Base-by-base conservation (phyloP, 2,888 invertebrate species). In the Pristionchus fissidentatus region DNA sequence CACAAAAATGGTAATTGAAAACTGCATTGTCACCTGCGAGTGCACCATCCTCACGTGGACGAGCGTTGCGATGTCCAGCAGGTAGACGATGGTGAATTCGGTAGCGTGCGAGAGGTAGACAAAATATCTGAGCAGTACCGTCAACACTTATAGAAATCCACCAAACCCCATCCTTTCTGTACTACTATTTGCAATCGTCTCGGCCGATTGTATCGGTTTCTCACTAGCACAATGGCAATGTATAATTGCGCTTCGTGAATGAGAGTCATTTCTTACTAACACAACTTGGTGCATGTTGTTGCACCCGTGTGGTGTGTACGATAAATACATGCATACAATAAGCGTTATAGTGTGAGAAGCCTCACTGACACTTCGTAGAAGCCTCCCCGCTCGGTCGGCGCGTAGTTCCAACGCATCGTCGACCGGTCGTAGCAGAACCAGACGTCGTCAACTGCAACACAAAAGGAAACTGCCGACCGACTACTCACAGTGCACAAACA, bases 361-460 rank as follows among this genome's bases (percentile, higher is more conserved):
- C 57, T 52, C 3, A 57, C 57, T 32, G 19, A 66, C 66, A 3
- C 66, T 41, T 7, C 13, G 66, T 7, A 66, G 38, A 66, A 66
- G 4, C 3, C 4, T 22, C 22, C 66, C 22, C 41, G 35, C 0
- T 66, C 66, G 4, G 38, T 41, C 2, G 7, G 35, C 7, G 38
- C 22, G 41, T 38, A 66, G n/a, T 19, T 38, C 66, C 66, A 66
- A 3, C 66, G 35, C 66, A 66, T 38, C 10, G 66, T 66, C 41
- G 35, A n/a, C 13, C 38, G 15, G 10, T 38, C 38, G 41, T 66
- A 66, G 66, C 66, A 66, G n/a, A 66, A 66, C 66, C 66, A 66
- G 5, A 66, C 4, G 15, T 38, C 66, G 13, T 62, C 35, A 32
- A 32, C 62, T 57, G 7, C 35, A 62, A 62, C 15, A 1, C 3